Base-by-base conservation (phyloP, 2,113 vertebrate genomes). In the Rallus limicola region DNA sequence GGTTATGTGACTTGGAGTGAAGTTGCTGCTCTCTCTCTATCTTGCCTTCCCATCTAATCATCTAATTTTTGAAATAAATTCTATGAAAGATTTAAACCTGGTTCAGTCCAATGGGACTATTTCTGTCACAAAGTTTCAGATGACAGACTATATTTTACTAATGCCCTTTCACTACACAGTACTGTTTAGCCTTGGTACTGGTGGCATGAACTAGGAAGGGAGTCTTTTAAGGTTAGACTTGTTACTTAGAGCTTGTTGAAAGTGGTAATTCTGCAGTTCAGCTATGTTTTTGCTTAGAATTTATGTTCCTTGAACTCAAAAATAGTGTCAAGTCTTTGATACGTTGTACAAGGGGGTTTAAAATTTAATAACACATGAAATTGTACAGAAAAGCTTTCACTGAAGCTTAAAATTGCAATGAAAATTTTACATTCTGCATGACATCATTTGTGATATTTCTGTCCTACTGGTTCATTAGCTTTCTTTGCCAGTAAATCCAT, bases 391-490 rank as follows among this genome's bases (percentile, higher is more conserved):
- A 95, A 96, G 58, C 90, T 93, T 97, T 86, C 85, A 93, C 34
- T 87, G 86, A 89, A 91, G 92, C 92, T 94, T 96, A 92, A 97
- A 95, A 89, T 90, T 50, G 65, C 91, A 90, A 81, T 82, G 72
- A 96, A 96, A 95, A 92, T 84, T 81, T 93, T 65, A 71, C 65
- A 72, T 96, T 94, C 86, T 86, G 77, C 69, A 76, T 96, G 74
- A 92, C 77, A 92, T 91, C 13, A 86, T 87, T 92, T 89, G 88
- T 91, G 86, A 92, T 92, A 63, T 78, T 93, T 97, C 85, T 90
- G 68, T 93, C 52, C 48, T 72, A 58, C 71, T 86, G 88, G 59
- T 86, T 86, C 65, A 85, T 95, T 92, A 94, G 40, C 48, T 95
- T 72, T 62, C 77, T 92, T 91, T 82, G 71, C 42, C 74, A 69